Evolutionary conservation across 2,113 vertebrate species (phyloP).

Genomic region (Elaphurus davidianus): DNA sequence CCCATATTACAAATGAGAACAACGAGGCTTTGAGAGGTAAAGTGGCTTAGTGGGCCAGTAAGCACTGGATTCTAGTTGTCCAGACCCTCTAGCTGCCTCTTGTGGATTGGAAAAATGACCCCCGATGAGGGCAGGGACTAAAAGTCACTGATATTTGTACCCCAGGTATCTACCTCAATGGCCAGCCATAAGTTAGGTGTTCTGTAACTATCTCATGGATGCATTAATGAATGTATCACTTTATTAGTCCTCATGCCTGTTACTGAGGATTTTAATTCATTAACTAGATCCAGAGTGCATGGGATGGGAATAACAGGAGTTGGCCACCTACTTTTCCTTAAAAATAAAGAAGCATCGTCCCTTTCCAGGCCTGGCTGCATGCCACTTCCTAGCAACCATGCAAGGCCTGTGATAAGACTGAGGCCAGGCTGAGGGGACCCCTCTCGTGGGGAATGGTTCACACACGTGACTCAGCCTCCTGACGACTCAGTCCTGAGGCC

Average conservation of each 20-base stretch:
- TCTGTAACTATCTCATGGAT: neutral
- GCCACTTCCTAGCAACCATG: neutral
- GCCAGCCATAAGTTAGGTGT: neutral
- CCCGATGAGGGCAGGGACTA: neutral
- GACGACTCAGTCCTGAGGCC: neutral
- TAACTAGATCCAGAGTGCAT: neutral
- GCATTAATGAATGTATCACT: neutral
- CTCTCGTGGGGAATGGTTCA: neutral
- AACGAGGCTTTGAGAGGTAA: neutral
- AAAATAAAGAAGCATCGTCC: neutral
- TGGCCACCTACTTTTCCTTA: neutral
- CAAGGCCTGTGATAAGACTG: neutral
- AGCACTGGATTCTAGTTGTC: neutral
- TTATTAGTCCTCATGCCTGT: neutral
- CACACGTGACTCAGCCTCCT: neutral
- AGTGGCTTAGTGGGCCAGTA: neutral
- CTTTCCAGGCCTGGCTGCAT: neutral
- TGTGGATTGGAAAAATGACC: neutral
- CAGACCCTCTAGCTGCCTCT: neutral
- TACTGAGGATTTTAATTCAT: neutral
- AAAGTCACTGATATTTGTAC: neutral
- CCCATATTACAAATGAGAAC: neutral
- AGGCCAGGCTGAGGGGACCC: neutral
- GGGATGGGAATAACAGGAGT: neutral
- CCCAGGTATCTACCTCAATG: neutral